phyloP scores from a whole-genome alignment of 2,113 vertebrate genomes.

The Chlorodrepanis virens region DNA sequence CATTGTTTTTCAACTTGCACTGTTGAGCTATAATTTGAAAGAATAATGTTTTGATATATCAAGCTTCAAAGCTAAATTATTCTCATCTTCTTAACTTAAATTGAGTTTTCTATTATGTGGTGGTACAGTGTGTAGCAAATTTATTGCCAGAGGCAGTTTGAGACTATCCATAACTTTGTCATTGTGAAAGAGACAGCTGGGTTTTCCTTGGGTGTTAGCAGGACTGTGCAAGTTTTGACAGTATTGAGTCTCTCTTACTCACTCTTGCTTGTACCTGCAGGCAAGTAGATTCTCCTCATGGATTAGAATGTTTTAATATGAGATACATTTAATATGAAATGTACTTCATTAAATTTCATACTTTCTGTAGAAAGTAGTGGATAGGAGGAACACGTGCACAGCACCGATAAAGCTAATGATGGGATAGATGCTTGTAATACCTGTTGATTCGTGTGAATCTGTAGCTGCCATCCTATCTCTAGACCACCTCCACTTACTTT shows the following conservation, averaged over 20 bases:
- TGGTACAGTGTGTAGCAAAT: not conserved
- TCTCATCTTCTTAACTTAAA: not conserved
- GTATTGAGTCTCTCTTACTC: not conserved
- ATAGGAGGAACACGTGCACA: not conserved
- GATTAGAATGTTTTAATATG: conserved; percentile 4
- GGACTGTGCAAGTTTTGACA: not conserved
- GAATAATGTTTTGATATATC: not conserved
- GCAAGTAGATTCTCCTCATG: not conserved
- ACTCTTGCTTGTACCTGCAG: not conserved
- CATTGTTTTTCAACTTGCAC: not conserved
- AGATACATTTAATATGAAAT: not conserved
- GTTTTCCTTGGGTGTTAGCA: not conserved
- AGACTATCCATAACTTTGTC: not conserved
- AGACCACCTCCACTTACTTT: not conserved
- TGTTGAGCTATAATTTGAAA: not conserved
- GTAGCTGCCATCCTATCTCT: not conserved
- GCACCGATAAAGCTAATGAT: not conserved
- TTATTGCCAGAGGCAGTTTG: not conserved
- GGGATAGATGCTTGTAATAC: not conserved
- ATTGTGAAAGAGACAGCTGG: not conserved
- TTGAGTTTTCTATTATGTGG: not conserved
- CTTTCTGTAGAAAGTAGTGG: not conserved
- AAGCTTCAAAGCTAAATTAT: not conserved
- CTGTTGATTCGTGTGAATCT: not conserved
- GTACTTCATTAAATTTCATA: not conserved